A percentile compares a stretch with the other conserved stretches of the same genome.
These are phyloP conservation scores for Zaprionus lineosus DNA, from an alignment of 2,888 invertebrate species.

Conservation along the genomic window DNA sequence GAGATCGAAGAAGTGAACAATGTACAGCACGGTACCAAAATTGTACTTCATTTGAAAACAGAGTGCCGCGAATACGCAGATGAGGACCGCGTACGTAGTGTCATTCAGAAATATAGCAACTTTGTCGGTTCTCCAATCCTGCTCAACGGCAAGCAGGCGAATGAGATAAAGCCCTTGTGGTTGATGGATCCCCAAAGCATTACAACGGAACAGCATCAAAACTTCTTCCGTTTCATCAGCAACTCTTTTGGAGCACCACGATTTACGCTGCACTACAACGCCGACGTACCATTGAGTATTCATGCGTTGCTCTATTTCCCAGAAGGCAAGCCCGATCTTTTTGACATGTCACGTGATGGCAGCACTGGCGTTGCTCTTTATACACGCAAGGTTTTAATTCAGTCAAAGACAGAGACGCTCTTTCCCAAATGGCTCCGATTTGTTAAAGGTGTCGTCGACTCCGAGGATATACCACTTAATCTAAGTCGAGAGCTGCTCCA, in stretches of 20 bases:
- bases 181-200: slow-evolving; percentile 95
- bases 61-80: slow-evolving; percentile 95
- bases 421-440: slow-evolving; percentile 98
- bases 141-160: slow-evolving; percentile 93
- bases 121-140: slow-evolving; percentile 97
- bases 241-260: slow-evolving; percentile 94
- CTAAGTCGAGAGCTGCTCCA: slow-evolving; percentile 97
- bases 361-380: slow-evolving; percentile 95
- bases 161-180: slow-evolving; percentile 97
- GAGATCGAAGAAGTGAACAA: slow-evolving; percentile 93
- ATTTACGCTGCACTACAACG: slow-evolving; percentile 94
- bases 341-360: slow-evolving; percentile 93
- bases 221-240: slow-evolving; percentile 95
- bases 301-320: slow-evolving; percentile 96
- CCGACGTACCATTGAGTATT: slow-evolving; percentile 92
- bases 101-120: slow-evolving; percentile 98
- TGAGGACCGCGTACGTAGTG: slow-evolving; percentile 91
- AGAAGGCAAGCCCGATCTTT: slow-evolving; percentile 94
- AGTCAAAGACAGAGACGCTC: slow-evolving; percentile 94
- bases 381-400: slow-evolving; percentile 95
- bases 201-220: slow-evolving; percentile 92
- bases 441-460: slow-evolving; percentile 98
- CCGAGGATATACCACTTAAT: slow-evolving; percentile 99
- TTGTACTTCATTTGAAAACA: slow-evolving; percentile 93
- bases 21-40: slow-evolving; percentile 95